A percentile compares a stretch with the other conserved stretches of the same genome.
Evolutionary conservation across 2,888 invertebrate genomes (phyloP).

Genomic region (Zonitis immaculata): DNA sequence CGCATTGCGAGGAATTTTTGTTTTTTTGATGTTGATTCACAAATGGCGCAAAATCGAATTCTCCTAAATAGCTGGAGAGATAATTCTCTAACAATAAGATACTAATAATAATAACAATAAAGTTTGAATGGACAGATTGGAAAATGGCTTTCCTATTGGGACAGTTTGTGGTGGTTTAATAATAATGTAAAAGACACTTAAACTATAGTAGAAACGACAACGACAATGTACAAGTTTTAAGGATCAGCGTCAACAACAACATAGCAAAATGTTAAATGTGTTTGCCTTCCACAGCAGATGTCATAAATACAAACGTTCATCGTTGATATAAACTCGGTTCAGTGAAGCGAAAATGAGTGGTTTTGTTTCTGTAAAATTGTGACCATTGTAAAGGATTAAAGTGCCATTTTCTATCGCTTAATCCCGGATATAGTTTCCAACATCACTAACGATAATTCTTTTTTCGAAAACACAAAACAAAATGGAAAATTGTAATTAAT

Average conservation of each 20-base stretch:
- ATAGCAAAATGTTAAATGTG: conserved; percentile 38
- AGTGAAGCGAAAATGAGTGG: conserved; percentile 42
- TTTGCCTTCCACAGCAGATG: conserved; percentile 43
- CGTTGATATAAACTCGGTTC: conserved; percentile 39
- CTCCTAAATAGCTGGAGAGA: too few relatives aligned
- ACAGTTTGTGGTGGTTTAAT: neutral
- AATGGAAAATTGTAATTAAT: too few relatives aligned
- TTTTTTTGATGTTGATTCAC: too few relatives aligned
- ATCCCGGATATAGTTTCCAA: too few relatives aligned
- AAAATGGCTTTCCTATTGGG: neutral
- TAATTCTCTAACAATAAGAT: too few relatives aligned
- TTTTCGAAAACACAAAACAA: too few relatives aligned
- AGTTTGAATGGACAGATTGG: too few relatives aligned
- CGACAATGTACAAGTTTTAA: conserved; percentile 35
- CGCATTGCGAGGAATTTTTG: too few relatives aligned
- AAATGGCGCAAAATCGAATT: too few relatives aligned
- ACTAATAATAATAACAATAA: too few relatives aligned
- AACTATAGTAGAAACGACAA: too few relatives aligned
- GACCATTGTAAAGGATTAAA: conserved; percentile 43
- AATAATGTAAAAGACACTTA: conserved; percentile 14
- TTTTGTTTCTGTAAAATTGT: conserved; percentile 43
- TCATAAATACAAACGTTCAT: conserved; percentile 42
- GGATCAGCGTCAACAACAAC: conserved; percentile 36
- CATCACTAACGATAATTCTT: too few relatives aligned
- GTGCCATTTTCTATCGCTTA: conserved; percentile 36